Evolutionary conservation across 2,888 invertebrate genomes (phyloP), one percentile per base, ranked within the genome.

Genomic region (Biston stratarius): DNA sequence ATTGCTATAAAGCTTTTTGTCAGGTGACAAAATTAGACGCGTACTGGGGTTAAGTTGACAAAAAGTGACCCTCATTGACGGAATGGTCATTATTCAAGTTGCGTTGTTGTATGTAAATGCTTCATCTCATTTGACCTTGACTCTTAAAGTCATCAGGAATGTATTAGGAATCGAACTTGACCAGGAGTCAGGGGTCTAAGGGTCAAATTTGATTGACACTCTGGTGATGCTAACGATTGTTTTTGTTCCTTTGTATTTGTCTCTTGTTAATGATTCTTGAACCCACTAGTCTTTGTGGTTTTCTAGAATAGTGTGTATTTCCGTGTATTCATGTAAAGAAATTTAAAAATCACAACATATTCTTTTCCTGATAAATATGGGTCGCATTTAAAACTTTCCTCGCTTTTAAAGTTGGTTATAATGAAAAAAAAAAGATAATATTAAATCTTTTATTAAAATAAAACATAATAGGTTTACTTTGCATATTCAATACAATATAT

Each of bases 141-240:
- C 80, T 70, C 71, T 73, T 42, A 74, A 79, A 83, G 83, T 86
- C 89, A 88, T 90, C 86, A 88, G 85, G 76, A 82, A 90, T 86
- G 85, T 86, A 87, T 91, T 90, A 91, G 83, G 86, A 83, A 80
- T 82, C 88, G 90, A 88, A 91, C 91, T 93, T 92, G 93, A 94
- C 93, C 92, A 91, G 68, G 82, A 85, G 85, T 83, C 82, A 81
- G 75, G 82, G 84, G 83, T 80, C 75, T 83, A 38, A 49, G 67
- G 67, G 88, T 88, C 83, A 79, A 48, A 14, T 69, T 78, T 91
- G 90, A 91, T 85, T 89, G 91, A 90, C 91, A 84, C 78, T 70
- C 74, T 64, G 51, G 72, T 78, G 82, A 80, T 78, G 80, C 67
- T 80, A 79, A 79, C 75, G 77, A 80, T 70, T 76, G 74, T 83